Percentiles rank a stretch among this genome's conserved stretches.
Conservation (phyloP, 2,797 vertebrate species). For the Threskiornis aethiopicus region DNA sequence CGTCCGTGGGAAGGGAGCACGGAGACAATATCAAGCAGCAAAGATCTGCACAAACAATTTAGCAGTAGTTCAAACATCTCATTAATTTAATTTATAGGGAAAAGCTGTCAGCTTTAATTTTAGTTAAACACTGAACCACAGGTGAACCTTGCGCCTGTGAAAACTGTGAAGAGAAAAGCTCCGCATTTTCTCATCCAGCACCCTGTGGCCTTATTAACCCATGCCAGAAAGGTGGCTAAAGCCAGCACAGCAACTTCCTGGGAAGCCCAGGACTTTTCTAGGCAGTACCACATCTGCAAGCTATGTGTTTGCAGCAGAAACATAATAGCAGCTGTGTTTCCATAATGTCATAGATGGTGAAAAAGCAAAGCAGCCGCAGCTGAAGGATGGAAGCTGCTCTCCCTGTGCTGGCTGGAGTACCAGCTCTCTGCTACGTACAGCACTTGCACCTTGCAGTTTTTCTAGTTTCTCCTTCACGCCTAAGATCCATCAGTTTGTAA, state of each 20-base stretch:
- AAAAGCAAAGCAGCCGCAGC: not conserved
- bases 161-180: not conserved
- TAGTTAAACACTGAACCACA: constrained; percentile 46
- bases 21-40: not conserved
- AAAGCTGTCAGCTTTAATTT: constrained; percentile 66
- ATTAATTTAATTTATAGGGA: constrained; percentile 68
- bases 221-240: not conserved
- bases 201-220: not conserved
- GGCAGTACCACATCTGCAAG: not conserved
- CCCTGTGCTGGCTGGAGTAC: not conserved
- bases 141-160: constrained; percentile 29
- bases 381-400: not conserved
- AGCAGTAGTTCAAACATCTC: constrained; percentile 49
- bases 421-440: not conserved
- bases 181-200: accelerated
- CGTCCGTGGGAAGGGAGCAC: not conserved
- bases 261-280: not conserved
- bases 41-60: not conserved
- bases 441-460: not conserved
- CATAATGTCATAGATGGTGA: not conserved
- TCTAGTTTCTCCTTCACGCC: not conserved
- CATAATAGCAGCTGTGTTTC: not conserved
- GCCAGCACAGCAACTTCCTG: not conserved
- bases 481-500: not conserved
- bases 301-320: not conserved